Base-by-base conservation (phyloP, 2,113 vertebrate species). In the Bufo bufo region DNA sequence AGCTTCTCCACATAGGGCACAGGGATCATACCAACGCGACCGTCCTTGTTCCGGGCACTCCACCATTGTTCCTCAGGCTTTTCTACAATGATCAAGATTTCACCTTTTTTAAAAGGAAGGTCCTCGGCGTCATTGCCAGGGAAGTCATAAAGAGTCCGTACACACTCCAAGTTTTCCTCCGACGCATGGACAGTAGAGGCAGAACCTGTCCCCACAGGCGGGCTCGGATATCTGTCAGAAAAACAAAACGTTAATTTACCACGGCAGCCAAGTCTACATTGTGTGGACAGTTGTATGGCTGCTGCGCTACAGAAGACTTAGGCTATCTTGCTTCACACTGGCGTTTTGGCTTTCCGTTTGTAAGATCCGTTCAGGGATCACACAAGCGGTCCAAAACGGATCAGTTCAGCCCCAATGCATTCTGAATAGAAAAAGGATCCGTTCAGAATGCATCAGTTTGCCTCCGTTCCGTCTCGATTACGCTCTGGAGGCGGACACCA, bases 1-100 rank as follows among this genome's bases (percentile, higher is more conserved):
- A 99, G 89, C 96, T 98, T 99, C 94, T 99, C 98, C 79, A 99
- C 97, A 0, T 99, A 99, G 89, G 98, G 98, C 85, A 99, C 98
- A 2, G 98, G 98, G 90, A 99, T 99, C 98, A 99, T 99, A 6
- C 98, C 98, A 33, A 95, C 90, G 4, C 97, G 96, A 85, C 98
- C 98, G 11, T 99, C 98, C 93, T 98, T 99, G 93, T 96, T 99
- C 87, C 98, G 96, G 92, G 99, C 99, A 0, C 98, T 99, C 99
- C 99, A 99, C 99, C 99, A 99, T 93, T 99, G 99, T 94, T 99
- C 99, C 94, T 99, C 98, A 0, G 99, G 98, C 91, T 99, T 99
- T 91, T 99, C 99, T 65, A 99, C 91, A 88, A 99, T 99, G 20
- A 96, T 95, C 63, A 99, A 94, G 87, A 99, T 92, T 93, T 99